These are phyloP conservation scores for Suillia variegata DNA, from an alignment of 2,888 invertebrate species.

Conservation along the genomic window DNA sequence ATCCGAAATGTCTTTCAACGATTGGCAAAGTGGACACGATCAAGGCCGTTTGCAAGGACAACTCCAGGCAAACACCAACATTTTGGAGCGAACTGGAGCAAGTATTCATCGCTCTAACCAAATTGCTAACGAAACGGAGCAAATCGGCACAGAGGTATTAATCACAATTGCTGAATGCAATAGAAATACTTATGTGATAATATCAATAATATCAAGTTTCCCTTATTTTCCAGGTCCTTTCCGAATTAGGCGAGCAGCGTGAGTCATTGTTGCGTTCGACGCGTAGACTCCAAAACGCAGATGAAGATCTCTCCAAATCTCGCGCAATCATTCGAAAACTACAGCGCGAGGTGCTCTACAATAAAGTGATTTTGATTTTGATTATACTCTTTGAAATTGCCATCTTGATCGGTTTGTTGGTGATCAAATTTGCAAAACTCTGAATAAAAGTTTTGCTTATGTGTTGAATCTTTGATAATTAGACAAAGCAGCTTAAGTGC, in stretches of 20 bases:
- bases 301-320: slow-evolving; percentile 71
- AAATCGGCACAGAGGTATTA: slow-evolving; percentile 70
- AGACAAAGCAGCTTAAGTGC: too few species aligned
- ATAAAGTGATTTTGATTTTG: slow-evolving; percentile 74
- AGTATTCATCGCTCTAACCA: slow-evolving; percentile 73
- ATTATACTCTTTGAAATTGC: slow-evolving; percentile 75
- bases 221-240: slow-evolving; percentile 64
- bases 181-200: neutral
- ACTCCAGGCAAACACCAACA: slow-evolving; percentile 45
- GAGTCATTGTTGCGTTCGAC: slow-evolving; percentile 73
- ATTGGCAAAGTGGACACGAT: too few species aligned
- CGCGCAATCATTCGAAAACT: slow-evolving; percentile 70
- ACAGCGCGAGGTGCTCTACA: slow-evolving; percentile 73
- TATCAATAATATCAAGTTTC: too few species aligned
- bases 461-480: too few species aligned
- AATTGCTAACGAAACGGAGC: slow-evolving; percentile 80
- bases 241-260: slow-evolving; percentile 76
- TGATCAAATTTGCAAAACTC: slow-evolving; percentile 66
- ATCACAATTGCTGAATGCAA: neutral
- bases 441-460: neutral
- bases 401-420: slow-evolving; percentile 69
- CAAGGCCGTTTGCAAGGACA: too few species aligned
- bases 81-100: slow-evolving; percentile 64
- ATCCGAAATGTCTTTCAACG: too few species aligned
- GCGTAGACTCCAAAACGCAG: slow-evolving; percentile 72